These are phyloP conservation scores for Limenitis camilla DNA, from an alignment of 2,888 invertebrate genomes.

Conservation along the genomic window DNA sequence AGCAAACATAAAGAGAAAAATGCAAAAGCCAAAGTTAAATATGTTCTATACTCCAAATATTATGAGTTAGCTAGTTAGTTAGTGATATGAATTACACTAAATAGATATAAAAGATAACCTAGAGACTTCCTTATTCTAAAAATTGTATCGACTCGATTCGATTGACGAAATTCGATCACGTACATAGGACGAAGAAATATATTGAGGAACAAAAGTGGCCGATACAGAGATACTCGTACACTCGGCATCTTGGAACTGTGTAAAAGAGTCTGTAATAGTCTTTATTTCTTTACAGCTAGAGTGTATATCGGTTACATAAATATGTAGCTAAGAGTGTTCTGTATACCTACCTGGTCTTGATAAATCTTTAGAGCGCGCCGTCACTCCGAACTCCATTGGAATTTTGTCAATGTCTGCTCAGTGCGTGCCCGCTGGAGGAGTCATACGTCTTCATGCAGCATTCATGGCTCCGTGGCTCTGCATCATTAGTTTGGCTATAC, in stretches of 20 bases:
- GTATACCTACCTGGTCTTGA: slow-evolving; percentile 30
- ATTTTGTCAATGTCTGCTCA: slow-evolving; percentile 55
- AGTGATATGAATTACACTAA: neutral
- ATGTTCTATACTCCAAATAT: neutral
- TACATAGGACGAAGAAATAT: slow-evolving; percentile 18
- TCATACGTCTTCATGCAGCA: slow-evolving; percentile 61
- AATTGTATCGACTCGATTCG: slow-evolving; percentile 14
- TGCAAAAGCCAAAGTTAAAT: neutral
- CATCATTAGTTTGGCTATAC: slow-evolving; percentile 28
- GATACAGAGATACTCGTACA: slow-evolving; percentile 8
- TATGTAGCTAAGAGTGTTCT: slow-evolving; percentile 1
- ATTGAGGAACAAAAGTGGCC: slow-evolving; percentile 21
- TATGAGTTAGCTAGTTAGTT: neutral
- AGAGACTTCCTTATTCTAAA: slow-evolving; percentile 6
- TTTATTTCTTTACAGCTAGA: neutral
- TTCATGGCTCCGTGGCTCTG: slow-evolving; percentile 48
- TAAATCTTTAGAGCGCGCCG: slow-evolving; percentile 31
- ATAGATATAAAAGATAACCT: slow-evolving; percentile 5
- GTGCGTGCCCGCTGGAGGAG: slow-evolving; percentile 42
- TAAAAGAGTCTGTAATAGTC: neutral
- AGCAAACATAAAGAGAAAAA: too few relatives aligned
- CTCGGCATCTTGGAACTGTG: neutral
- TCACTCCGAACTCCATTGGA: slow-evolving; percentile 33
- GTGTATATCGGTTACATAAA: neutral
- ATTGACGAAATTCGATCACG: slow-evolving; percentile 26